phyloP scores from a whole-genome alignment of 2,888 invertebrate genomes.

The Philonicus albiceps region DNA sequence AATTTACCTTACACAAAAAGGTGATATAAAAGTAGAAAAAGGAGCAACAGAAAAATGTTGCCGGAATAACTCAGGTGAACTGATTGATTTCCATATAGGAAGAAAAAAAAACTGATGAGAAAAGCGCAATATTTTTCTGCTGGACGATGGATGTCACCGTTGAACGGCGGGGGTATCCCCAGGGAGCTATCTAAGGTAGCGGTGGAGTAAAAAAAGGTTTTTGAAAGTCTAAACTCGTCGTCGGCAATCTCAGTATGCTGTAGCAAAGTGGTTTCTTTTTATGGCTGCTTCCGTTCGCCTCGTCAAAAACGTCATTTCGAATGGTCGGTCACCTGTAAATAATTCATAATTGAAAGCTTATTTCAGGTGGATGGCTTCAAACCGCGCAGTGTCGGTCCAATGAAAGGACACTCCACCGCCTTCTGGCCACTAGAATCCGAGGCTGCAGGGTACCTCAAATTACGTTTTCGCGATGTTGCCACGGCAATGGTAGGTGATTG shows the following conservation, averaged over 20 bases:
- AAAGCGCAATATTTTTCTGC: background rate
- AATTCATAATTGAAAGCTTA: conserved; percentile 39
- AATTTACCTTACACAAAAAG: background rate
- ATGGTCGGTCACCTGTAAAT: conserved; percentile 23
- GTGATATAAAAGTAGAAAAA: background rate
- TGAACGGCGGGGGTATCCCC: background rate
- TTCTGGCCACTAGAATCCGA: background rate
- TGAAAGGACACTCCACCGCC: background rate
- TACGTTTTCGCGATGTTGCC: background rate
- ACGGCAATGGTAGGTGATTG: background rate
- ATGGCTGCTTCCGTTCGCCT: background rate
- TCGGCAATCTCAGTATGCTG: background rate
- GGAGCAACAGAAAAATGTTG: conserved; percentile 8
- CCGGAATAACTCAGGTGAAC: conserved; percentile 12
- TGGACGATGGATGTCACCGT: background rate
- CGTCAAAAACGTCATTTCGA: conserved; percentile 37
- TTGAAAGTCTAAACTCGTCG: conserved; percentile 6
- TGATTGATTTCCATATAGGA: conserved; percentile 33
- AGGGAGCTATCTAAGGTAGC: background rate
- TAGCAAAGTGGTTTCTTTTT: background rate
- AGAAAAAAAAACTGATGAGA: background rate
- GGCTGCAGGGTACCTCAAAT: background rate
- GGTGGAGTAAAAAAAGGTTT: background rate
- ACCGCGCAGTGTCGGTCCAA: background rate
- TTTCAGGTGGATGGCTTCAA: background rate